Conservation (phyloP, 2,888 invertebrate genomes). For the Amorpha juglandis region DNA sequence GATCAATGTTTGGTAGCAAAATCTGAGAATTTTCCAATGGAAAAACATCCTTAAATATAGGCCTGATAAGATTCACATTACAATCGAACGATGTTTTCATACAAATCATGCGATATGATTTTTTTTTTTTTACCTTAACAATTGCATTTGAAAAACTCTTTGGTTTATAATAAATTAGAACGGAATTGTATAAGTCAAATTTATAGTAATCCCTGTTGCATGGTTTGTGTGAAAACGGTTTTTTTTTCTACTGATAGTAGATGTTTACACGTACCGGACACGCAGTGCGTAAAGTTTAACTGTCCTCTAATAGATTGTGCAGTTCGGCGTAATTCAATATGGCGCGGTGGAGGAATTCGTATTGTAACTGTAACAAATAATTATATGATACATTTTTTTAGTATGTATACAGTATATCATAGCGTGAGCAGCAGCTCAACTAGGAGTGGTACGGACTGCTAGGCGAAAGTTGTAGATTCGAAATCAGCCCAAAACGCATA, state of each 20-base stretch:
- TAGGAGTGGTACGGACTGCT: no score
- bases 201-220: not conserved
- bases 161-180: not conserved
- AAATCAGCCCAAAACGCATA: no score
- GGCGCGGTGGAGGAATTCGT: slow-evolving; percentile 96
- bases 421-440: no score
- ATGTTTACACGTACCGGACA: not conserved
- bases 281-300: slow-evolving; percentile 57
- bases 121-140: not conserved
- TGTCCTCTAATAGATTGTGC: slow-evolving; percentile 89
- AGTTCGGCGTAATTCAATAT: slow-evolving; percentile 95
- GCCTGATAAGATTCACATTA: slow-evolving; percentile 21
- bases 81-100: not conserved
- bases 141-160: slow-evolving; percentile 15
- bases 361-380: slow-evolving; percentile 89
- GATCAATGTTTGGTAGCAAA: slow-evolving; percentile 19
- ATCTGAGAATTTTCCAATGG: slow-evolving; percentile 15
- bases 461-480: no score
- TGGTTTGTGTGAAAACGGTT: slow-evolving; percentile 13
- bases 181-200: slow-evolving; percentile 4
- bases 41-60: slow-evolving; percentile 22
- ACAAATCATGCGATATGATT: slow-evolving; percentile 5
- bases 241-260: not conserved
- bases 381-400: not conserved
- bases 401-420: no score